phyloP scores from a whole-genome alignment of 1,140 invertebrate species.

The Drosophila paulistorum region DNA sequence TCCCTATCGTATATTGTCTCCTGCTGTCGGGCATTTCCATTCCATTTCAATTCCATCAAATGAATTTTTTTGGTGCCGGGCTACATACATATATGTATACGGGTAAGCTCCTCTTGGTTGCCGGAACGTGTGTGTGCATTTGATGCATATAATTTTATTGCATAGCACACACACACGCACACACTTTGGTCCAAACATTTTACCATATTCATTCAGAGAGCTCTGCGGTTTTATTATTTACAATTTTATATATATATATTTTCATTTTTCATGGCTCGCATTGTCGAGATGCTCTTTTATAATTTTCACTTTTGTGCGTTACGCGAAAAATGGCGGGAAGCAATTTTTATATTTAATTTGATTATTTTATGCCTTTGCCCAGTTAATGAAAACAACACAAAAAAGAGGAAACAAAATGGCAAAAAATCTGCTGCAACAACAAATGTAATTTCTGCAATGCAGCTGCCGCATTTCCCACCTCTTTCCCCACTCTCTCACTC shows the following conservation, averaged over 20 bases:
- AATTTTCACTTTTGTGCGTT: conserved; percentile 58
- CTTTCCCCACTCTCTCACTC: not conserved
- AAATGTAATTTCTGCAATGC: conserved; percentile 74
- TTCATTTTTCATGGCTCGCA: conserved; percentile 30
- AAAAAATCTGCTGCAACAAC: conserved; percentile 42
- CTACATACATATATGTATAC: conserved; percentile 12
- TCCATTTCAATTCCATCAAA: conserved; percentile 68
- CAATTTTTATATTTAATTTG: conserved; percentile 72
- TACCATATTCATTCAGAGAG: conserved; percentile 21
- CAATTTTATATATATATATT: conserved; percentile 64
- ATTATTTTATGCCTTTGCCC: conserved; percentile 72
- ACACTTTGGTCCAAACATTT: conserved; percentile 39
- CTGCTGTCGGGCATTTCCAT: conserved; percentile 8
- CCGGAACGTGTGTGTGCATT: conserved; percentile 41
- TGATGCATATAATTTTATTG: conserved; percentile 80
- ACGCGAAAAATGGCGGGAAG: conserved; percentile 56
- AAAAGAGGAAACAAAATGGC: conserved; percentile 11
- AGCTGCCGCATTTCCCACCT: conserved; percentile 48
- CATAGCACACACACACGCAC: conserved; percentile 20
- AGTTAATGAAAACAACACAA: conserved; percentile 55
- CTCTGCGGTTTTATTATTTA: conserved; percentile 77
- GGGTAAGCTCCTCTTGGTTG: conserved; percentile 9
- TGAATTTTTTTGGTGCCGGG: conserved; percentile 29
- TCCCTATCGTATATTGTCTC: conserved; percentile 3
- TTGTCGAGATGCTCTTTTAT: conserved; percentile 37